Conservation (phyloP, 2,797 vertebrate genomes). For the Valencia hispanica region DNA sequence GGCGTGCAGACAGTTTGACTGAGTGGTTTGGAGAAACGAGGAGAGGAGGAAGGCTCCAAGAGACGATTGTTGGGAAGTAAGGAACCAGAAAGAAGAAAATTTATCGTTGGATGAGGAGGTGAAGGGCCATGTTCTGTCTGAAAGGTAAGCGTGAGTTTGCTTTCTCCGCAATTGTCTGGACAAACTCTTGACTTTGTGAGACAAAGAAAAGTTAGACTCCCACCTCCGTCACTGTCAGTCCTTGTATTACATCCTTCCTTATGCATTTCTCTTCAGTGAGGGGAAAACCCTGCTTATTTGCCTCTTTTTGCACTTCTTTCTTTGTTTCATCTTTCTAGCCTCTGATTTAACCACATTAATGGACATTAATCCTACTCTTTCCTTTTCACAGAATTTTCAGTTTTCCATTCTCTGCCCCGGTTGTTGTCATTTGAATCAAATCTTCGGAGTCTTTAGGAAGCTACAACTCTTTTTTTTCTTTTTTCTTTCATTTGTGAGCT, state of each 20-base stretch:
- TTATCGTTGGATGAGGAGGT: conserved; percentile 48
- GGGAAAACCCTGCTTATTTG: conserved; percentile 22
- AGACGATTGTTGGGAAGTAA: conserved; percentile 41
- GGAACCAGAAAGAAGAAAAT: conserved; percentile 57
- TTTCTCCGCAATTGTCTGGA: background rate
- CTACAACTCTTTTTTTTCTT: background rate
- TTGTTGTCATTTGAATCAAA: background rate
- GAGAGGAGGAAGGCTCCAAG: conserved; percentile 33
- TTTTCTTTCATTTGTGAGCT: conserved; percentile 4
- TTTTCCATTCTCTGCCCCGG: background rate
- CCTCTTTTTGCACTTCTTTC: conserved; percentile 38
- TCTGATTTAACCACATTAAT: conserved; percentile 39
- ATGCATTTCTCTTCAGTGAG: conserved; percentile 43
- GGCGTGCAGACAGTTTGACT: conserved; percentile 47
- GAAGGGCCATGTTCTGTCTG: conserved; percentile 89
- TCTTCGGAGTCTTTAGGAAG: conserved; percentile 1
- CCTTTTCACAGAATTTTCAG: too few relatives aligned
- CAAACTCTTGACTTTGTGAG: conserved; percentile 42
- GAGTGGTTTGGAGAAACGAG: conserved; percentile 27
- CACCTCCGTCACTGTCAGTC: conserved; percentile 56
- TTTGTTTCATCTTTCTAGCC: conserved; percentile 45
- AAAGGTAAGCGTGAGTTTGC: conserved; percentile 84
- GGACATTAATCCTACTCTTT: conserved; percentile 33
- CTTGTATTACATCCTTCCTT: conserved; percentile 46
- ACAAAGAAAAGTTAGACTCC: conserved; percentile 73